phyloP scores from a whole-genome alignment of 2,113 vertebrate genomes.

The Motacilla tschutschensis region DNA sequence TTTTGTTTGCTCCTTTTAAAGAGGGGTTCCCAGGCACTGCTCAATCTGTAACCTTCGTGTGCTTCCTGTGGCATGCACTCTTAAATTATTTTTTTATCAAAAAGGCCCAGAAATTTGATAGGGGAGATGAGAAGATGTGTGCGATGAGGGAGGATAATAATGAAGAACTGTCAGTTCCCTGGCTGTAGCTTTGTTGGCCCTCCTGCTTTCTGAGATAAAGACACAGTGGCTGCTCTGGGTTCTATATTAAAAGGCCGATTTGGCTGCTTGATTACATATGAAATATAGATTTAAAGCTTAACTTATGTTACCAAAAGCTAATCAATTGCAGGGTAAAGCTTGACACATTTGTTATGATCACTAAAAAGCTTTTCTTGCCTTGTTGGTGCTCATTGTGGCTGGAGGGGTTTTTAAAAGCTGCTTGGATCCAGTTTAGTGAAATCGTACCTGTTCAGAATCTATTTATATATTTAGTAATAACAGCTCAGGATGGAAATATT shows the following conservation, averaged over 20 bases:
- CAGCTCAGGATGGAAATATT: not conserved
- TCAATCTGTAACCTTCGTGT: constrained; percentile 3
- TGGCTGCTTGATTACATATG: constrained; percentile 65
- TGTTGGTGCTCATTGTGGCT: constrained; percentile 17
- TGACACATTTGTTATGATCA: constrained; percentile 52
- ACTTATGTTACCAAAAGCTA: constrained; percentile 49
- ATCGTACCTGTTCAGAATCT: not conserved
- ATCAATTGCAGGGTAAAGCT: constrained; percentile 42
- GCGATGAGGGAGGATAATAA: constrained; percentile 46
- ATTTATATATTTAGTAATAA: not conserved
- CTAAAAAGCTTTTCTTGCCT: constrained; percentile 41
- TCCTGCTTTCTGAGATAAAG: constrained; percentile 73
- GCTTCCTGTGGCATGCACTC: not conserved
- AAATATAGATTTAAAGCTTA: constrained; percentile 71
- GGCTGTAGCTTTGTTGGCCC: constrained; percentile 59
- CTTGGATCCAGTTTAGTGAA: constrained; percentile 7
- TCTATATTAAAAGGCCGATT: constrained; percentile 67
- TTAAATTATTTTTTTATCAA: constrained; percentile 69
- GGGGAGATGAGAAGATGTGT: constrained; percentile 64
- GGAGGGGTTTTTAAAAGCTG: constrained; percentile 37
- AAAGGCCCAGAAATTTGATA: constrained; percentile 67
- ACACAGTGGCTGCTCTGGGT: constrained; percentile 39
- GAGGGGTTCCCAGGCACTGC: constrained; percentile 27
- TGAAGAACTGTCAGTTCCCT: constrained; percentile 66
- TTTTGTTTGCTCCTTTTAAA: not conserved